Conservation (phyloP, 2,888 invertebrate species). For the Melanostoma scalare region DNA sequence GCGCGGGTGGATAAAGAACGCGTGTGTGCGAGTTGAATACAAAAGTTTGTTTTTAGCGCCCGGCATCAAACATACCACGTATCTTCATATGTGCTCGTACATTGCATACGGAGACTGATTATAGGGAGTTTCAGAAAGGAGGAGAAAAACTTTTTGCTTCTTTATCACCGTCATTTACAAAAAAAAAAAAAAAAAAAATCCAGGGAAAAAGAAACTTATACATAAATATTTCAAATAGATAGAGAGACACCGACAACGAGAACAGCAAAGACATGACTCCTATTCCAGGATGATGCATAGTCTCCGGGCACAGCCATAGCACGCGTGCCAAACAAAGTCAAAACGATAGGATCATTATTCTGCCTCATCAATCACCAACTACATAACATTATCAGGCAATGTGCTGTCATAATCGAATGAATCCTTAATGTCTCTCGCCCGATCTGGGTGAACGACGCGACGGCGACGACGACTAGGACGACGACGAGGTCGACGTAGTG, state of each 20-base stretch:
- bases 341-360: conserved; percentile 74
- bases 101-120: neutral
- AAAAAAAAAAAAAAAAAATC: conserved; percentile 17
- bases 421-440: conserved; percentile 66
- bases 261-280: conserved; percentile 16
- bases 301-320: conserved; percentile 27
- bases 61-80: conserved; percentile 22
- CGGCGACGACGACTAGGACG: conserved; percentile 2
- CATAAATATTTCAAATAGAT: conserved; percentile 44
- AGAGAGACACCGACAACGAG: conserved; percentile 28
- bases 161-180: conserved; percentile 51
- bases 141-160: conserved; percentile 43
- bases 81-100: neutral
- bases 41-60: conserved; percentile 33
- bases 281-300: conserved; percentile 50
- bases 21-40: conserved; percentile 56
- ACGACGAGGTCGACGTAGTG: conserved; percentile 5
- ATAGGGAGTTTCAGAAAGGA: neutral
- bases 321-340: conserved; percentile 58
- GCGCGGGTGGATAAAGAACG: neutral
- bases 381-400: conserved; percentile 73
- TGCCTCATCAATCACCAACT: conserved; percentile 74
- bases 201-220: neutral
- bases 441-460: conserved; percentile 26
- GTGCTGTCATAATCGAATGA: conserved; percentile 73